Conservation (phyloP, 2,797 vertebrate genomes). For the Pachyuromys duprasi region DNA sequence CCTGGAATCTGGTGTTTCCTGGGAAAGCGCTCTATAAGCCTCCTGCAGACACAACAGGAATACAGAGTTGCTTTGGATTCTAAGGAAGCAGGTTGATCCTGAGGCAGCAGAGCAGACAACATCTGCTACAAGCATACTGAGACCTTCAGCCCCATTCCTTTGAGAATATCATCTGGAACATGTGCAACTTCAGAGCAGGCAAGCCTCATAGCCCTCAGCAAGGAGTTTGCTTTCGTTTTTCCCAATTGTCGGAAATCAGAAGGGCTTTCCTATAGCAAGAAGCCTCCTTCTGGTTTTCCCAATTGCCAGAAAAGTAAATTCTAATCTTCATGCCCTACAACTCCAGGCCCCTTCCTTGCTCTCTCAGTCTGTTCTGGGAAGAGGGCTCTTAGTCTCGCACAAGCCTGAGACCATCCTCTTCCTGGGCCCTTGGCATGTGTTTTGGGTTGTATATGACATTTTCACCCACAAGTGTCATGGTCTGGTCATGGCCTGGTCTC, state of each 20-base stretch:
- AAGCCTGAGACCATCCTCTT: fast-evolving
- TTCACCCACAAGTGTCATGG: not conserved
- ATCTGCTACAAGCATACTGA: conserved; percentile 31
- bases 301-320: not conserved
- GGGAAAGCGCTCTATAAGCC: not conserved
- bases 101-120: conserved; percentile 20
- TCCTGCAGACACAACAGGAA: conserved; percentile 5
- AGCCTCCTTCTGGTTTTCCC: not conserved
- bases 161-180: conserved; percentile 59
- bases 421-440: not conserved
- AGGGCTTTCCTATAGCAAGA: not conserved
- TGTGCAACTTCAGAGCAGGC: not conserved
- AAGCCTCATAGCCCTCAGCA: not conserved
- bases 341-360: not conserved
- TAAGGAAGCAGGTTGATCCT: conserved; percentile 68
- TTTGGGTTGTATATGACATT: not conserved
- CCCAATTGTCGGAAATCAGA: not conserved
- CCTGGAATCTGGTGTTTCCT: conserved; percentile 45
- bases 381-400: not conserved
- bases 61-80: not conserved
- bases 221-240: not conserved
- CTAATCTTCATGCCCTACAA: not conserved
- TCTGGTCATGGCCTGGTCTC: not conserved
- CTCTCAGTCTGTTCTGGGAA: not conserved
- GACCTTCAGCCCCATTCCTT: not conserved